A percentile compares a stretch with the other conserved stretches of the same genome.
Evolutionary conservation across 2,113 vertebrate genomes (phyloP).

Genomic region (Riparia riparia): DNA sequence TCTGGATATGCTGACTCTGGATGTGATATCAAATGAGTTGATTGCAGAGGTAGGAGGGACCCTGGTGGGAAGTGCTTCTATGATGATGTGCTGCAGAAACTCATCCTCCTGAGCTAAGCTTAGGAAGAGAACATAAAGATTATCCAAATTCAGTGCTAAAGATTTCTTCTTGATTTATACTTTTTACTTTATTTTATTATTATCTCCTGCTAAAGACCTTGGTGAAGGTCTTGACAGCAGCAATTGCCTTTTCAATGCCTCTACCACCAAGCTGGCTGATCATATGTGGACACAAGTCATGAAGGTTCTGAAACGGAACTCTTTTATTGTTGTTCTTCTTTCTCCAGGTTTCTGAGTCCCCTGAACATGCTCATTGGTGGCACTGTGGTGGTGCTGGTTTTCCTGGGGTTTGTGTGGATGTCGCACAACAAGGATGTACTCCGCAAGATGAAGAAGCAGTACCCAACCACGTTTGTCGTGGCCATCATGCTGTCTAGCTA

Average conservation of each 20-base stretch:
- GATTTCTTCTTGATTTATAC: background rate
- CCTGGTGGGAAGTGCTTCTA: background rate
- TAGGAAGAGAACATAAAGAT: background rate
- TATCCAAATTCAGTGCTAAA: background rate
- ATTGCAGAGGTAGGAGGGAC: background rate
- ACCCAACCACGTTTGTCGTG: slow-evolving; percentile 84
- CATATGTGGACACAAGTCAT: background rate
- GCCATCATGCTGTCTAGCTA: slow-evolving; percentile 88
- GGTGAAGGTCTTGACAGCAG: background rate
- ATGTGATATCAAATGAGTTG: background rate
- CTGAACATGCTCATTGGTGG: slow-evolving; percentile 89
- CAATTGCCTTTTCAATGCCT: background rate
- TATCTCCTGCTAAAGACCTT: background rate
- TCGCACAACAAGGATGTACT: slow-evolving; percentile 87
- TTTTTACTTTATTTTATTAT: background rate
- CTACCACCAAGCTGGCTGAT: background rate
- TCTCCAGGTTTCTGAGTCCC: slow-evolving; percentile 88
- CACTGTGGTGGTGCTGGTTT: slow-evolving; percentile 85
- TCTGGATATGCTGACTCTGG: background rate
- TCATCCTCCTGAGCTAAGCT: background rate
- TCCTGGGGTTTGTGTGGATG: slow-evolving; percentile 87
- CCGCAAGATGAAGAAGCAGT: slow-evolving; percentile 87
- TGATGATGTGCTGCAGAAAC: background rate
- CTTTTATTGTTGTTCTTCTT: background rate
- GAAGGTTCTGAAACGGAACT: background rate